Conservation (phyloP, 1,140 invertebrate genomes). For the Hycleus cichorii region DNA sequence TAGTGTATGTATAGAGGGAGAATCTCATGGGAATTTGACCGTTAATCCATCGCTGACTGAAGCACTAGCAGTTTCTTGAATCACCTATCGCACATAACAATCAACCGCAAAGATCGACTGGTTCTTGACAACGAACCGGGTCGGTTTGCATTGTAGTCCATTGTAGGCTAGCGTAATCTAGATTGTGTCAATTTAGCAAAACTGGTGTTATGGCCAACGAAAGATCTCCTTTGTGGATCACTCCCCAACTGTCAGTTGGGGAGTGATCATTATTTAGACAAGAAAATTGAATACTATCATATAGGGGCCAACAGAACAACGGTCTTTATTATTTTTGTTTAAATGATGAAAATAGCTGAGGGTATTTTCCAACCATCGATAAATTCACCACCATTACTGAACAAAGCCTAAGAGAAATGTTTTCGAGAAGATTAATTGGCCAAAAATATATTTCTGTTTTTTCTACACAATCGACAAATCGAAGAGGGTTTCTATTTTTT, state of each 20-base stretch:
- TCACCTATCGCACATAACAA: conserved; percentile 23
- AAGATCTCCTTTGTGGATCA: no score
- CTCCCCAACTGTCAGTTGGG: no score
- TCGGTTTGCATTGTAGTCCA: conserved; percentile 16
- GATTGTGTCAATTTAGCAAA: conserved; percentile 15
- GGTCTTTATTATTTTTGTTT: no score
- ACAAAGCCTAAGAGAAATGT: conserved; percentile 17
- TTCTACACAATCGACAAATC: conserved; percentile 8
- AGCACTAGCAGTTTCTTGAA: conserved; percentile 20
- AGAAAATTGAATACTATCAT: no score
- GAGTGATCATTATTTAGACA: no score
- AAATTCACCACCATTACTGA: conserved; percentile 16
- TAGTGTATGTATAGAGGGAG: conserved; percentile 1
- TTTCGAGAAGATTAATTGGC: conserved; percentile 20
- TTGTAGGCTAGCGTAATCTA: conserved; percentile 12
- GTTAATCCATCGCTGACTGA: conserved; percentile 24
- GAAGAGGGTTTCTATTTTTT: conserved; percentile 1
- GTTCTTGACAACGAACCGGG: background rate
- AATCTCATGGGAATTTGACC: conserved; percentile 15
- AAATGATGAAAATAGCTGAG: no score
- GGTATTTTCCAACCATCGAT: background rate
- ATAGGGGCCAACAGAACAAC: no score
- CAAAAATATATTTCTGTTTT: conserved; percentile 24
- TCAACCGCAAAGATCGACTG: conserved; percentile 10
- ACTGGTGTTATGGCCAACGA: no score